Percentiles rank a stretch among this genome's conserved stretches.
Evolutionary conservation across 2,113 vertebrate genomes (phyloP).

Genomic region (Coracopsis vasa): DNA sequence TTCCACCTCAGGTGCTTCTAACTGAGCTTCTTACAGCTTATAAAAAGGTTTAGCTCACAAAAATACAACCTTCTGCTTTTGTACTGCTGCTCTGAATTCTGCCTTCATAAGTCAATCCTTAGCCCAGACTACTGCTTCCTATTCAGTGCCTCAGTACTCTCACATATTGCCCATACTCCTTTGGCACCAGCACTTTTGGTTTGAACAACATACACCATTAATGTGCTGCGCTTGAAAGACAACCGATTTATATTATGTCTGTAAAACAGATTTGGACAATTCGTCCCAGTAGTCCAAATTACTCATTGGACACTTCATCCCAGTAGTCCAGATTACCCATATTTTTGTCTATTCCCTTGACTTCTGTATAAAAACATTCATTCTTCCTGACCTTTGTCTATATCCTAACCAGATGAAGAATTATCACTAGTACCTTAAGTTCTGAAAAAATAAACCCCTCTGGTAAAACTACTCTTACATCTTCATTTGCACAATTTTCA

Average conservation of each 20-base stretch:
- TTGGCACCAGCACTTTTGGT: background rate
- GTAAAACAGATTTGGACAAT: background rate
- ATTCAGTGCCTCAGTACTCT: background rate
- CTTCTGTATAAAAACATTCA: background rate
- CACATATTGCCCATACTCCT: background rate
- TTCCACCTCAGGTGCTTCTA: background rate
- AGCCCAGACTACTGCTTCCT: background rate
- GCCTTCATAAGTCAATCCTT: background rate
- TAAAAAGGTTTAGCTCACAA: background rate
- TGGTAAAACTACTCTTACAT: background rate
- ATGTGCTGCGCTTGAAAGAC: background rate
- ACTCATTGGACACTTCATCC: background rate
- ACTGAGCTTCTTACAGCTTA: background rate
- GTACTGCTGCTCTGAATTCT: background rate
- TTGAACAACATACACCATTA: background rate
- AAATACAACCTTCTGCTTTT: background rate
- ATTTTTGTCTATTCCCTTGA: background rate
- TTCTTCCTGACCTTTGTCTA: background rate
- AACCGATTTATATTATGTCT: too few species aligned
- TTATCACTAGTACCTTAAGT: background rate
- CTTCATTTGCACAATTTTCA: background rate
- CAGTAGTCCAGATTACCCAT: background rate
- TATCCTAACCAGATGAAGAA: background rate
- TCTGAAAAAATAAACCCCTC: background rate
- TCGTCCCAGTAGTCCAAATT: too few species aligned